A percentile compares a stretch with the other conserved stretches of the same genome.
Conservation (phyloP, 2,888 invertebrate species). For the Calephelis perditalis region DNA sequence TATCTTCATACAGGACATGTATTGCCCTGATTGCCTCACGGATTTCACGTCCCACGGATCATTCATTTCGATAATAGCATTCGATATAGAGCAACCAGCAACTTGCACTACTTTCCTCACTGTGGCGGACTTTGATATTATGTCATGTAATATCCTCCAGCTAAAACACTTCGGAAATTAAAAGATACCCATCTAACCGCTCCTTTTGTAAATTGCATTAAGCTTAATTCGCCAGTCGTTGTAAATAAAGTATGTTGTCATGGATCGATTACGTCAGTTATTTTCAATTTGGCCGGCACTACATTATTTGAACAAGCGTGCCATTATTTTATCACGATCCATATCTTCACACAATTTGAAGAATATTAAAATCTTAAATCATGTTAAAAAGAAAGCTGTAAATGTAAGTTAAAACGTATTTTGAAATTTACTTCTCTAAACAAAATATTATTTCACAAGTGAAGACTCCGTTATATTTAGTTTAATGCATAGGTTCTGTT, state of each 20-base stretch:
- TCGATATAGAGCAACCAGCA: slow-evolving; percentile 13
- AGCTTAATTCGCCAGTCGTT: background rate
- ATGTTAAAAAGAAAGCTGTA: too few species aligned
- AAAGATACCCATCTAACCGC: slow-evolving; percentile 7
- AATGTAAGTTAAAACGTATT: too few species aligned
- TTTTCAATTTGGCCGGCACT: slow-evolving; percentile 22
- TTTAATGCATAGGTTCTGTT: too few species aligned
- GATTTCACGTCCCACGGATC: slow-evolving; percentile 72
- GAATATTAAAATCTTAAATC: too few species aligned
- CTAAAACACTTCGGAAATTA: slow-evolving; percentile 21
- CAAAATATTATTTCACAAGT: too few species aligned
- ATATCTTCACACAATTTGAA: too few species aligned
- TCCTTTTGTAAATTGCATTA: background rate
- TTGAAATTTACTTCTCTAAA: too few species aligned
- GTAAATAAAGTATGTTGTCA: slow-evolving; percentile 48
- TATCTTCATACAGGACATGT: slow-evolving; percentile 84
- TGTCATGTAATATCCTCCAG: background rate
- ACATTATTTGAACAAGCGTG: background rate
- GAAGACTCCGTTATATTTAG: too few species aligned
- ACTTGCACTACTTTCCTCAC: background rate
- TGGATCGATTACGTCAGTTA: slow-evolving; percentile 66
- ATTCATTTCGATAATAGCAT: slow-evolving; percentile 48
- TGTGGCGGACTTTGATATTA: background rate
- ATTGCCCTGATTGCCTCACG: slow-evolving; percentile 61
- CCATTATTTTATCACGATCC: too few species aligned